Evolutionary conservation across 2,888 invertebrate genomes (phyloP).

Genomic region (Dynastes grantii): DNA sequence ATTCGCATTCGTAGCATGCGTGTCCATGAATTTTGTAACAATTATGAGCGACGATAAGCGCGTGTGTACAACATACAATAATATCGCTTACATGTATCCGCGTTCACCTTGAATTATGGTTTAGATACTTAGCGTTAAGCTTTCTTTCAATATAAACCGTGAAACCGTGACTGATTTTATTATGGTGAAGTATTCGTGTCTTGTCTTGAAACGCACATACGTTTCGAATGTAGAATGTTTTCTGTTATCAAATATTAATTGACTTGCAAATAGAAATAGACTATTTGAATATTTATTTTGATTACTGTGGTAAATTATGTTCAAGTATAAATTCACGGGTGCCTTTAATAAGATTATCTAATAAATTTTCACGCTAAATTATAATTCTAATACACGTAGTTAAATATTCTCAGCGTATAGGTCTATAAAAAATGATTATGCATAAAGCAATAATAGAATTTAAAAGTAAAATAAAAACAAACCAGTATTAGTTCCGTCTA

Average conservation of each 20-base stretch:
- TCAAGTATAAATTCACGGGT: no score
- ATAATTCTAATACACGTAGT: no score
- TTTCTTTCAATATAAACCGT: neutral
- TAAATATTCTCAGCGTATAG: no score
- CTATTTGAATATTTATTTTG: no score
- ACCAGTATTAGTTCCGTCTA: no score
- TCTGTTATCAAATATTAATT: neutral
- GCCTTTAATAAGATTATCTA: no score
- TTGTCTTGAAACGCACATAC: neutral
- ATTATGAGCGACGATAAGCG: constrained; percentile 12
- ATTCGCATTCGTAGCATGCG: constrained; percentile 3
- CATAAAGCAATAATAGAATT: no score
- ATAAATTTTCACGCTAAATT: no score
- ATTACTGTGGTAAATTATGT: no score
- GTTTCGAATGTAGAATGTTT: neutral
- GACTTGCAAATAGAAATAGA: no score
- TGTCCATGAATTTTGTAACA: constrained; percentile 35
- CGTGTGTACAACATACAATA: constrained; percentile 29
- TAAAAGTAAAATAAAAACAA: no score
- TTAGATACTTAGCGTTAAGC: constrained; percentile 24
- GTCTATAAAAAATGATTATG: no score
- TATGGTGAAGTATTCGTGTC: neutral
- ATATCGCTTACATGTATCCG: constrained; percentile 6
- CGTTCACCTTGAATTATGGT: constrained; percentile 37
- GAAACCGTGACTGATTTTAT: constrained; percentile 28